Evolutionary conservation across 2,797 vertebrate species (phyloP).

Genomic region (Centroberyx gerrardi): DNA sequence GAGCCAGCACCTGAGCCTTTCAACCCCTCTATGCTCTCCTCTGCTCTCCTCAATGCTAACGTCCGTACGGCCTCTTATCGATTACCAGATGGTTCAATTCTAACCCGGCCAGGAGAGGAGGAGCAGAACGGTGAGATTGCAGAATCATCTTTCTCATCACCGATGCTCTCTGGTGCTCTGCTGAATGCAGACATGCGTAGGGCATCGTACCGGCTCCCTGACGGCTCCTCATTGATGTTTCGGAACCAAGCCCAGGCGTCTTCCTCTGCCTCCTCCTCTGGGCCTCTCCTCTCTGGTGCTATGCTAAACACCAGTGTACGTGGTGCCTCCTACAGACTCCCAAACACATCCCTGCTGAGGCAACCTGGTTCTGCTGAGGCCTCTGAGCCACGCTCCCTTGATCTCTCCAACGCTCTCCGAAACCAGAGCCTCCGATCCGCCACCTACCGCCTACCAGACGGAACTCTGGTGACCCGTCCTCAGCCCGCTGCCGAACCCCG

Average conservation of each 20-base stretch:
- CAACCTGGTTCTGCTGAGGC: conserved; percentile 57
- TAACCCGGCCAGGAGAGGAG: conserved; percentile 56
- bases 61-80: conserved; percentile 78
- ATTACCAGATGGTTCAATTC: conserved; percentile 78
- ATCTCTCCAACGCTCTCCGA: conserved; percentile 76
- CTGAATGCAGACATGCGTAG: conserved; percentile 78
- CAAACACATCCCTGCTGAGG: conserved; percentile 65
- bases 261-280: conserved; percentile 55
- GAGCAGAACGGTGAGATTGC: conserved; percentile 44
- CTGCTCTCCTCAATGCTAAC: conserved; percentile 76
- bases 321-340: conserved; percentile 79
- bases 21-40: conserved; percentile 66
- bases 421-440: conserved; percentile 75
- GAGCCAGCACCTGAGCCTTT: conserved; percentile 47
- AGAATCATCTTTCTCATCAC: conserved; percentile 39
- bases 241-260: conserved; percentile 66
- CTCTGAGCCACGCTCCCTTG: conserved; percentile 52
- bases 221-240: conserved; percentile 79
- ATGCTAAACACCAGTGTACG: conserved; percentile 78
- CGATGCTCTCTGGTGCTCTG: conserved; percentile 75
- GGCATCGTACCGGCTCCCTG: conserved; percentile 82
- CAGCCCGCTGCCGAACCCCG: conserved; percentile 49
- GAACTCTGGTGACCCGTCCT: conserved; percentile 65
- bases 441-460: conserved; percentile 75
- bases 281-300: conserved; percentile 80